These are phyloP conservation scores for Cisticola juncidis DNA, from an alignment of 2,113 vertebrate genomes.

Conservation along the genomic window DNA sequence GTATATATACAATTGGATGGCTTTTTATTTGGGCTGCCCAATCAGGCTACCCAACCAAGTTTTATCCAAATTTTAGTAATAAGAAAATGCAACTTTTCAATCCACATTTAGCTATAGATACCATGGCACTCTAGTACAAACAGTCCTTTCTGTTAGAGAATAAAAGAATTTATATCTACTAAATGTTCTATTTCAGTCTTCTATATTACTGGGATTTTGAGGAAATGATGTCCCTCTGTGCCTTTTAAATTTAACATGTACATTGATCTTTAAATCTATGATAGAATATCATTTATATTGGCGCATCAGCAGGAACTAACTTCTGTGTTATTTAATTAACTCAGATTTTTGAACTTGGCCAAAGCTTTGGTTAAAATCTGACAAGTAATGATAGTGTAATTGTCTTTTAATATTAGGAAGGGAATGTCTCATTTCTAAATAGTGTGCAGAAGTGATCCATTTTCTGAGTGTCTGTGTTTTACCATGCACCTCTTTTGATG, in stretches of 20 bases:
- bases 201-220: not conserved
- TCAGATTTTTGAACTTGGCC: not conserved
- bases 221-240: not conserved
- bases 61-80: not conserved
- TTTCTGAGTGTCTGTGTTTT: not conserved
- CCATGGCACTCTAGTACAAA: not conserved
- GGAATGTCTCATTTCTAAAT: not conserved
- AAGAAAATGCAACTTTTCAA: not conserved
- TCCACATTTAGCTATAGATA: not conserved
- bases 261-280: constrained; percentile 3
- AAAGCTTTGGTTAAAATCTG: constrained; percentile 2
- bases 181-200: not conserved
- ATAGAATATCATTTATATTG: not conserved
- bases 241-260: not conserved
- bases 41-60: not conserved
- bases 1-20: not conserved
- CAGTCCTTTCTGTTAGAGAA: not conserved
- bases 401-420: not conserved
- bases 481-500: not conserved
- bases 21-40: not conserved
- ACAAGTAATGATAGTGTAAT: not conserved
- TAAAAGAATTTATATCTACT: not conserved
- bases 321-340: constrained; percentile 9
- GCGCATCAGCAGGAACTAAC: not conserved
- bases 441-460: not conserved